Conservation (phyloP, 2,888 invertebrate genomes). For the Carterocephalus palaemon region DNA sequence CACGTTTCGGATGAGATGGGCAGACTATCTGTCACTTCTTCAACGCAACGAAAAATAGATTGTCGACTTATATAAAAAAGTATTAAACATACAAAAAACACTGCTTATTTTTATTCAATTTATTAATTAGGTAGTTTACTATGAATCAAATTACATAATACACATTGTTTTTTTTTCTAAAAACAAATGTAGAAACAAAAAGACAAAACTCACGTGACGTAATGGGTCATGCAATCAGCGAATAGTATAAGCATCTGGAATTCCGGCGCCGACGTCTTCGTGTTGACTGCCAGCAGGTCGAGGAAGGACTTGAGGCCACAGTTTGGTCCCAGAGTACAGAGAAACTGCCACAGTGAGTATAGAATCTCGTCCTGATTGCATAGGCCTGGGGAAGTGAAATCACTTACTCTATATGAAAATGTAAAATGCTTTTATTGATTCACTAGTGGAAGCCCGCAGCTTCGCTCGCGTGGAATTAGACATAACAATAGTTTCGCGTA, state of each 20-base stretch:
- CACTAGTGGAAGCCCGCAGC: too few relatives aligned
- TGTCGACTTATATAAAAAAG: too few relatives aligned
- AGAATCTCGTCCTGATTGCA: constrained; percentile 96
- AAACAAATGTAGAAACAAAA: neutral
- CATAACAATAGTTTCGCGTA: too few relatives aligned
- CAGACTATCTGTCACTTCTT: too few relatives aligned
- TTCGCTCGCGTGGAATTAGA: too few relatives aligned
- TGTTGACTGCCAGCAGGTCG: constrained; percentile 88
- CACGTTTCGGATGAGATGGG: too few relatives aligned
- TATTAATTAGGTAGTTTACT: neutral
- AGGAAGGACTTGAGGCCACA: constrained; percentile 94
- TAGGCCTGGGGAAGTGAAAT: constrained; percentile 81
- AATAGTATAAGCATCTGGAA: constrained; percentile 96
- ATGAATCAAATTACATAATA: neutral
- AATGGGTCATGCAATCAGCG: constrained; percentile 96
- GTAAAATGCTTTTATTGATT: neutral
- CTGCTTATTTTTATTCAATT: neutral
- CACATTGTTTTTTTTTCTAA: neutral
- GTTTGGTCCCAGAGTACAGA: constrained; percentile 91
- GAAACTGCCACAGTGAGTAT: constrained; percentile 93
- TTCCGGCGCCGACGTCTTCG: constrained; percentile 90
- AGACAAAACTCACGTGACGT: constrained; percentile 89
- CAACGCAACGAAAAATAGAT: too few relatives aligned
- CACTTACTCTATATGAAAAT: constrained; percentile 1
- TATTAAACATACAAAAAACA: too few relatives aligned